Evolutionary conservation across 2,888 invertebrate species (phyloP).

Genomic region (Pollenia griseotomentosa): DNA sequence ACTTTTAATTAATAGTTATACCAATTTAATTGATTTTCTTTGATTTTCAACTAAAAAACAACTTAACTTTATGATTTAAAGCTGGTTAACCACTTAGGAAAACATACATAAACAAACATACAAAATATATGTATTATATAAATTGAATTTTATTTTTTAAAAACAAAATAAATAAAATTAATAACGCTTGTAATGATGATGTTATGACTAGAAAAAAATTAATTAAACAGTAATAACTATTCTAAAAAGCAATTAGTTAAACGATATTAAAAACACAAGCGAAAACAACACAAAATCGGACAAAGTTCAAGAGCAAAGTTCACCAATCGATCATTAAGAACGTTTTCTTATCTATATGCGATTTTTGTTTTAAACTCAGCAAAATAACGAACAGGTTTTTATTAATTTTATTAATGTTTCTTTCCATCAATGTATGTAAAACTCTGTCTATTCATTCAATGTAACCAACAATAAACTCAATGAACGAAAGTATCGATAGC

Average conservation of each 20-base stretch:
- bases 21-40: no score
- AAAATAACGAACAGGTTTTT: slow-evolving; percentile 13
- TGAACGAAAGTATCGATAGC: not conserved
- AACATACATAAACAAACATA: no score
- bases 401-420: slow-evolving; percentile 2
- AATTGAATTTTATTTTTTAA: no score
- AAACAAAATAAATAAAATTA: no score
- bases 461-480: not conserved
- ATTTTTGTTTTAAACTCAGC: slow-evolving; percentile 12
- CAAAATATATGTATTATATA: no score
- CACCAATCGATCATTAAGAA: slow-evolving; percentile 60
- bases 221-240: not conserved
- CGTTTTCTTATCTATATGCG: slow-evolving; percentile 1
- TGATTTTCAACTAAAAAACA: no score
- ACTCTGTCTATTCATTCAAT: not conserved
- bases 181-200: not conserved
- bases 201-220: slow-evolving; percentile 14
- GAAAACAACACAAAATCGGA: slow-evolving; percentile 5
- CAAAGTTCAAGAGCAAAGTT: slow-evolving; percentile 65
- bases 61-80: no score
- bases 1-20: no score
- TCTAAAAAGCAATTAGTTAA: slow-evolving; percentile 8
- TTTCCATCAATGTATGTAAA: slow-evolving; percentile 1
- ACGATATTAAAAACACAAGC: slow-evolving; percentile 2
- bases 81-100: no score